A percentile compares a stretch with the other conserved stretches of the same genome.
These are phyloP conservation scores for Rhinolophus sinicus DNA, from an alignment of 2,113 vertebrate genomes.

Conservation along the genomic window DNA sequence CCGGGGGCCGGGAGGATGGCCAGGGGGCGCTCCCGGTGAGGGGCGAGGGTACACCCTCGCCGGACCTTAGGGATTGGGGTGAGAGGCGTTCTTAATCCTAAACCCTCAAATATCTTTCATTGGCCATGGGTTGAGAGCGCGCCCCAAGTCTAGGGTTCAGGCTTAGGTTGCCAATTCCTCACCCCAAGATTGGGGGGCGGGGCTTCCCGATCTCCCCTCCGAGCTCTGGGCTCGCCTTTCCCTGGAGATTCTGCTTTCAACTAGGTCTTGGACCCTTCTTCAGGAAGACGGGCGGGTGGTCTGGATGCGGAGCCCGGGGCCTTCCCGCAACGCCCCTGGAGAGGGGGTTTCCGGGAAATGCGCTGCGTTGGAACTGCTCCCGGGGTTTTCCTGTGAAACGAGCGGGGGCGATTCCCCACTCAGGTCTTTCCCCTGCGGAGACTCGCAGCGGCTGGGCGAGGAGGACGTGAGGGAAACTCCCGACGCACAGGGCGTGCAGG, in stretches of 20 bases:
- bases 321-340: slow-evolving; percentile 50
- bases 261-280: slow-evolving; percentile 13
- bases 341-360: slow-evolving; percentile 64
- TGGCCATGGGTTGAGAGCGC: neutral
- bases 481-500: neutral
- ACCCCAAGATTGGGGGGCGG: neutral
- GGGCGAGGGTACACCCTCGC: neutral
- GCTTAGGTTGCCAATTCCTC: neutral
- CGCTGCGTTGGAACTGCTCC: slow-evolving; percentile 45
- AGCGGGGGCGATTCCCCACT: neutral
- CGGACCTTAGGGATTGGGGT: neutral
- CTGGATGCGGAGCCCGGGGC: slow-evolving; percentile 22
- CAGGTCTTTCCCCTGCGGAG: slow-evolving; percentile 21
- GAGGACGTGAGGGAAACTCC: slow-evolving; percentile 46
- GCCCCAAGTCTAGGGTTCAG: neutral
- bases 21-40: neutral
- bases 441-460: neutral
- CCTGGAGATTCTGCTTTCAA: neutral
- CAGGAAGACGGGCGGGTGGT: neutral
- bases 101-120: neutral
- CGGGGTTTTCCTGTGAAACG: slow-evolving; percentile 17
- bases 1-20: neutral
- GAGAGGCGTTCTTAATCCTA: neutral
- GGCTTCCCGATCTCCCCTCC: neutral
- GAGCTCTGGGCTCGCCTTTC: neutral